These are phyloP conservation scores for Muscicapa comitata DNA, from an alignment of 2,797 vertebrate species.

Conservation along the genomic window DNA sequence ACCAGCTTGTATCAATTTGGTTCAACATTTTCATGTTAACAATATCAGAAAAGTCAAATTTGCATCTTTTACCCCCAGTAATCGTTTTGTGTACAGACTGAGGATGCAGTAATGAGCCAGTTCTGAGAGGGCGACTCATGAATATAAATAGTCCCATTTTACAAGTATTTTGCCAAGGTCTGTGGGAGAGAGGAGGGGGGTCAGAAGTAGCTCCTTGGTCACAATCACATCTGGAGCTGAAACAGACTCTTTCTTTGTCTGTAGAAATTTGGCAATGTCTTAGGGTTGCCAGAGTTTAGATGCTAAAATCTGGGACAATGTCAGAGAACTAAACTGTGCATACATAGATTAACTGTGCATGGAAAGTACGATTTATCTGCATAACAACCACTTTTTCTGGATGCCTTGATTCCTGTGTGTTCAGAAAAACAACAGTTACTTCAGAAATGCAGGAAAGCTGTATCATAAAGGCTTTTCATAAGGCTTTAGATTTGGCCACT, in stretches of 20 bases:
- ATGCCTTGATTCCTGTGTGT: neutral
- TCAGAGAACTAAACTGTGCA: neutral
- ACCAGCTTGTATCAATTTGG: neutral
- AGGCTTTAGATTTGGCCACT: neutral
- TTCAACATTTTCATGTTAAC: neutral
- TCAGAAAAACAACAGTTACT: neutral
- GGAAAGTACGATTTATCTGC: neutral
- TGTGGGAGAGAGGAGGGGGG: neutral
- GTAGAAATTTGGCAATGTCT: slow-evolving; percentile 10
- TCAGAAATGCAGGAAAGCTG: neutral
- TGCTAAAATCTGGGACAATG: neutral
- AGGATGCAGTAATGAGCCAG: neutral
- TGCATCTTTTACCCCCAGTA: neutral
- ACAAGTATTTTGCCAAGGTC: slow-evolving; percentile 54
- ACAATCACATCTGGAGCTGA: slow-evolving; percentile 51
- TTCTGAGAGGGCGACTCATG: neutral
- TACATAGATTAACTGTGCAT: neutral
- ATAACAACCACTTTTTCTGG: neutral
- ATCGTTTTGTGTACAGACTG: neutral
- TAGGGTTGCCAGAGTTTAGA: slow-evolving; percentile 46
- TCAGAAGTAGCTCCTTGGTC: slow-evolving; percentile 51
- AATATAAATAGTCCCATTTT: slow-evolving; percentile 49
- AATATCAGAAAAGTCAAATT: neutral
- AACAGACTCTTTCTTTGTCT: slow-evolving; percentile 50
- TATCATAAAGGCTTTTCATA: neutral